These are phyloP conservation scores for Drosophila pectinifera DNA, from an alignment of 1,140 invertebrate species.

Conservation along the genomic window DNA sequence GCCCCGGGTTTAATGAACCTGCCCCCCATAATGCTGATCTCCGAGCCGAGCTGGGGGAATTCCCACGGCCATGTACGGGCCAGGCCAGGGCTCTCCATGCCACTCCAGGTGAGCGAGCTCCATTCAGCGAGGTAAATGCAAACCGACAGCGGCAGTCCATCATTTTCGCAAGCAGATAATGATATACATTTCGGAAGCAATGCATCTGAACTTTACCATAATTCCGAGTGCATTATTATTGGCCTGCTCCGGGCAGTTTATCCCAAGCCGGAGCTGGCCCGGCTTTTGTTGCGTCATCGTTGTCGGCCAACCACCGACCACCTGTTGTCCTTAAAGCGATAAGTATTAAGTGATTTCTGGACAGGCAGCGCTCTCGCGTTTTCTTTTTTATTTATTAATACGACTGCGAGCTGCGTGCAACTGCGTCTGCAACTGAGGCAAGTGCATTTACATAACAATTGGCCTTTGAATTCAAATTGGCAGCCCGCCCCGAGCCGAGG, in stretches of 20 bases:
- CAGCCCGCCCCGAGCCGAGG: slow-evolving; percentile 1
- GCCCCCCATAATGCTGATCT: slow-evolving; percentile 18
- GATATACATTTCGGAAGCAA: slow-evolving; percentile 81
- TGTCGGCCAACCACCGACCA: slow-evolving; percentile 57
- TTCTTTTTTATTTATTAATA: slow-evolving; percentile 63
- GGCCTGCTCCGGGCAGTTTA: slow-evolving; percentile 32
- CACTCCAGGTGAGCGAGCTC: not conserved
- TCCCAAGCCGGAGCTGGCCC: not conserved
- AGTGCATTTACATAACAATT: slow-evolving; percentile 79
- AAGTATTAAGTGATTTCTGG: slow-evolving; percentile 69
- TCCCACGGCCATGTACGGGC: slow-evolving; percentile 60
- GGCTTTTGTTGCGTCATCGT: slow-evolving; percentile 42
- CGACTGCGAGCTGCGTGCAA: slow-evolving; percentile 53
- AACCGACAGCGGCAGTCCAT: slow-evolving; percentile 69
- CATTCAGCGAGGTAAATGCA: slow-evolving; percentile 53
- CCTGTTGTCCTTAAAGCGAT: slow-evolving; percentile 81
- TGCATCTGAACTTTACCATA: slow-evolving; percentile 78
- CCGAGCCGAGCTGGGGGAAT: slow-evolving; percentile 41
- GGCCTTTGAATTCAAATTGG: slow-evolving; percentile 75
- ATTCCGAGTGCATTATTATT: slow-evolving; percentile 78
- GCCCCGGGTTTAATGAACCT: slow-evolving; percentile 74
- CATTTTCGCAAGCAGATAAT: slow-evolving; percentile 75
- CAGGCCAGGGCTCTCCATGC: slow-evolving; percentile 6
- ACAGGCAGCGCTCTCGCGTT: slow-evolving; percentile 22
- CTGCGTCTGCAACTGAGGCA: slow-evolving; percentile 40